Conservation (phyloP, 2,888 invertebrate species). For the Tenthredo scrophulariae region DNA sequence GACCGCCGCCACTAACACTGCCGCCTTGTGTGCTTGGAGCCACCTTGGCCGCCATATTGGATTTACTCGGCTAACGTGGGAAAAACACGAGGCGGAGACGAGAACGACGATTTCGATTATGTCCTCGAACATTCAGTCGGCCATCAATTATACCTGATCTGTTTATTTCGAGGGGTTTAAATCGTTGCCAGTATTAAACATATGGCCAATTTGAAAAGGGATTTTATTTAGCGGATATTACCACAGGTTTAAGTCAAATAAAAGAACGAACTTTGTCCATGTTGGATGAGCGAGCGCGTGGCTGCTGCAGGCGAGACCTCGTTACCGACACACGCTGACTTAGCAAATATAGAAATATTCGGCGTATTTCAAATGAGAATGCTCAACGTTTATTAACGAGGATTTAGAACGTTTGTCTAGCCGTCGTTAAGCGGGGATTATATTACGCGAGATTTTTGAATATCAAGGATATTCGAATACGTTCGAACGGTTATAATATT, state of each 20-base stretch:
- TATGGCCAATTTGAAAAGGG: background rate
- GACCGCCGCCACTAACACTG: conserved; percentile 69
- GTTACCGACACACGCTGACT: conserved; percentile 67
- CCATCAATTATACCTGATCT: conserved; percentile 38
- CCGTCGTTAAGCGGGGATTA: background rate
- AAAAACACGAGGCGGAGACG: conserved; percentile 71
- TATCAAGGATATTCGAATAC: background rate
- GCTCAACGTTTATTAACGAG: conserved; percentile 17
- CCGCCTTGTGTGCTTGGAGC: conserved; percentile 79
- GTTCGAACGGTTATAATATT: background rate
- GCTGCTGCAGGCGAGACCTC: conserved; percentile 50
- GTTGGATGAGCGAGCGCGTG: conserved; percentile 64
- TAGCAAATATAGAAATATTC: conserved; percentile 64
- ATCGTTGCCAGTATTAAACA: background rate
- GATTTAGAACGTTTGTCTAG: background rate
- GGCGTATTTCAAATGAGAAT: conserved; percentile 35
- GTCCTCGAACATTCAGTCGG: conserved; percentile 41
- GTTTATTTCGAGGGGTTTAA: conserved; percentile 3
- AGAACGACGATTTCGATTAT: conserved; percentile 53
- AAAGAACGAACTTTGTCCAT: conserved; percentile 57
- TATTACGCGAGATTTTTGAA: conserved; percentile 1
- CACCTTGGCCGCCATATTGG: conserved; percentile 79
- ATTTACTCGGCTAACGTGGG: conserved; percentile 62
- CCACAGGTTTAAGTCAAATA: background rate
- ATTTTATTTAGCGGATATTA: conserved; percentile 20